These are phyloP conservation scores for Ceratotherium simum DNA, from an alignment of 2,113 vertebrate genomes.

Conservation along the genomic window DNA sequence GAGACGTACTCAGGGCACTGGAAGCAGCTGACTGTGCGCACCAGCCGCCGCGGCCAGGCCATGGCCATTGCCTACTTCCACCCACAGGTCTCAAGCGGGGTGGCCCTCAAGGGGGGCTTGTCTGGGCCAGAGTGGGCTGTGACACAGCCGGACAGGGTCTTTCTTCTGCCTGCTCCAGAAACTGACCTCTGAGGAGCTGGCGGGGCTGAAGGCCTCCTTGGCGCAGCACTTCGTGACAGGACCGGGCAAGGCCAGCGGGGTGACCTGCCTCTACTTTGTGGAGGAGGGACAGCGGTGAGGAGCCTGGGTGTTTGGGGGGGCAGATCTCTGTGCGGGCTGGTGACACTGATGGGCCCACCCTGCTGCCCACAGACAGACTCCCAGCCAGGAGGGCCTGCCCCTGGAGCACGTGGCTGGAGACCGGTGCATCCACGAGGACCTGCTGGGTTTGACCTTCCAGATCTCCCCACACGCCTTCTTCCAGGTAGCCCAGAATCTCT, in stretches of 20 bases:
- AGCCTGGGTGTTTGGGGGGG: background rate
- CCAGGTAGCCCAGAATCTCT: constrained; percentile 87
- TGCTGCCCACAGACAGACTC: constrained; percentile 90
- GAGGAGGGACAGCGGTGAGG: constrained; percentile 95
- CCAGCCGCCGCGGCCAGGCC: constrained; percentile 90
- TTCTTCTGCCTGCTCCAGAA: constrained; percentile 87
- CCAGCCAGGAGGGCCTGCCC: constrained; percentile 92
- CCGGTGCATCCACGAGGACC: constrained; percentile 93
- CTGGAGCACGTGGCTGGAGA: constrained; percentile 95
- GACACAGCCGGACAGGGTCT: background rate
- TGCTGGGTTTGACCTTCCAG: constrained; percentile 94
- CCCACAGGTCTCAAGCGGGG: constrained; percentile 90
- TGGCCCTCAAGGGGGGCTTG: background rate
- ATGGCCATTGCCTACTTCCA: constrained; percentile 97
- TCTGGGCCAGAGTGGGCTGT: background rate
- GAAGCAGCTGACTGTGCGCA: constrained; percentile 97
- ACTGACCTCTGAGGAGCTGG: constrained; percentile 89
- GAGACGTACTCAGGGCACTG: constrained; percentile 97
- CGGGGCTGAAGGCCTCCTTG: constrained; percentile 90
- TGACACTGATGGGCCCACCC: background rate
- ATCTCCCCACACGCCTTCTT: constrained; percentile 99
- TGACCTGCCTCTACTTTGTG: constrained; percentile 96
- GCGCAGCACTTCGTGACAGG: constrained; percentile 91
- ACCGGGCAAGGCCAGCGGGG: constrained; percentile 90
- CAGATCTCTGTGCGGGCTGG: accelerated